Evolutionary conservation across 2,113 vertebrate genomes (phyloP), one percentile per base, ranked within the genome.

Genomic region (Xiphias gladius): DNA sequence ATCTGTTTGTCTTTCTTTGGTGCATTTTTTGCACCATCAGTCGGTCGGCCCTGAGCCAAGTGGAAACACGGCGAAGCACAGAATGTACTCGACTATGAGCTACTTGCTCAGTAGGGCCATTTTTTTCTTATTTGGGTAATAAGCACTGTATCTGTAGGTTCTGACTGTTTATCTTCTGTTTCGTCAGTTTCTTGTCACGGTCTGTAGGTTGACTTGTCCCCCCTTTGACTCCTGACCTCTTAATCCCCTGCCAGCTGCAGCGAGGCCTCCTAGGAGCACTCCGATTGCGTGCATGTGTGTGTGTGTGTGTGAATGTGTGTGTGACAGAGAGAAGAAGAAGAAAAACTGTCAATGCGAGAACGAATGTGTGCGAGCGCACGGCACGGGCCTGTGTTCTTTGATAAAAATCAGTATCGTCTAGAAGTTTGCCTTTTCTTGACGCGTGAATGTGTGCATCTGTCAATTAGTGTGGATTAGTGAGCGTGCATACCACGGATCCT

Each of bases 221-320:
- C 37, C 81, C 83, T 79, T 80, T 88, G 84, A 89, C 91, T 85
- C 67, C 64, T 85, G 83, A 91, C 84, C 88, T 71, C 71, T 64
- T 86, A 92, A 91, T 92, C 87, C 76, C 28, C 86, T 62, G 37
- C 88, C 82, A 88, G 87, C 88, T 87, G 88, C 86, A 89, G 80
- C 10, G 11, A 86, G 83, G 86, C 85, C 84, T 76, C 87, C 62
- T 50, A 77, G 55, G 46, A 79, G 13, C 52, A 68, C 77, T 62
- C 8, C 22, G 64, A 22, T 19, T 58, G 37, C 72, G 78, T 24
- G 26, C 62, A 54, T 16, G 78, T 24, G 26, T 68, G 59, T 16
- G 1, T 48, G 55, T 17, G 19, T 55, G 62, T 54, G 39, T 57
- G 70, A 32, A 52, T 50, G 59, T 76, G 67, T 81, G 54, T 50